phyloP scores from a whole-genome alignment of 2,888 invertebrate species.

The Microctonus brassicae region DNA sequence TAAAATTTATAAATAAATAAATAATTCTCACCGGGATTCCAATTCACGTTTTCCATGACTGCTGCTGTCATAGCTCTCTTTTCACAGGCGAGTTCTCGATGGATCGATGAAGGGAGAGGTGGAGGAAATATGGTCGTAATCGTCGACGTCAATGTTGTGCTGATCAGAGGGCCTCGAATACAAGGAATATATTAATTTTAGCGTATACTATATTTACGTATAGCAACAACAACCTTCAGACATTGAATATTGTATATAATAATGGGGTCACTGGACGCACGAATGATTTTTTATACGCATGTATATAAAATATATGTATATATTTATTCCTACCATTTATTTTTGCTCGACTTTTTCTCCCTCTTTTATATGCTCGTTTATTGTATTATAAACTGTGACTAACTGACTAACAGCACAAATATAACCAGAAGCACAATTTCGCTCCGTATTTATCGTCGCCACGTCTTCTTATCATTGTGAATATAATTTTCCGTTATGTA shows the following conservation, averaged over 20 bases:
- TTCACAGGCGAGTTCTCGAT: slow-evolving; percentile 19
- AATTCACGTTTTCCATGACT: slow-evolving; percentile 75
- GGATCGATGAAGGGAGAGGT: slow-evolving; percentile 36
- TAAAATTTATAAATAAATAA: slow-evolving; percentile 18
- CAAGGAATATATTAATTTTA: slow-evolving; percentile 11
- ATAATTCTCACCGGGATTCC: slow-evolving; percentile 74
- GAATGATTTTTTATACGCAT: background rate
- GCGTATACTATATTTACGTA: background rate
- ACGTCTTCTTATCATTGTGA: slow-evolving; percentile 48
- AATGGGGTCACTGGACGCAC: slow-evolving; percentile 46
- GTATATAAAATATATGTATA: too few species aligned
- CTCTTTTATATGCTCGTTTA: background rate
- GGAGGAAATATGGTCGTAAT: background rate
- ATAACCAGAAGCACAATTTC: background rate
- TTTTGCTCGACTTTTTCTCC: background rate
- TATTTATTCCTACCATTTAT: background rate
- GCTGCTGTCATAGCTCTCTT: slow-evolving; percentile 73
- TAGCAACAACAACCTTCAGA: slow-evolving; percentile 13
- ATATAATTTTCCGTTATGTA: slow-evolving; percentile 65
- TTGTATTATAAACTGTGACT: background rate
- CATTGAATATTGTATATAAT: background rate
- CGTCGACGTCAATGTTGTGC: slow-evolving; percentile 18
- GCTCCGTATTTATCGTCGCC: background rate
- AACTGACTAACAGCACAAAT: slow-evolving; percentile 11
- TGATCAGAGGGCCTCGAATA: slow-evolving; percentile 4